These are phyloP conservation scores for Syritta pipiens DNA, from an alignment of 2,888 invertebrate genomes.

Conservation along the genomic window DNA sequence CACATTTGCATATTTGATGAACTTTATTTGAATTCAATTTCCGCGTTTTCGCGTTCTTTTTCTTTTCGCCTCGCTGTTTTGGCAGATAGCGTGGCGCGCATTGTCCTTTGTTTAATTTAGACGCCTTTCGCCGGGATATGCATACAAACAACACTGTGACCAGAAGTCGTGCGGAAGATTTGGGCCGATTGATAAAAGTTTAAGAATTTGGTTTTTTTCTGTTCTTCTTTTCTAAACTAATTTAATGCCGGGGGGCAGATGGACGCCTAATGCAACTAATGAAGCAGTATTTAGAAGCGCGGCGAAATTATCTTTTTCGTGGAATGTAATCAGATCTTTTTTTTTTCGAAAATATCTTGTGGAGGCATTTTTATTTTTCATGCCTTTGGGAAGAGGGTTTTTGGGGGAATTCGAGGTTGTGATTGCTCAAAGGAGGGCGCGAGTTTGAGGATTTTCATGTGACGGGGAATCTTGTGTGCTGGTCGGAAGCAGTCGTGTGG, in stretches of 20 bases:
- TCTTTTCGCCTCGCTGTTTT: not conserved
- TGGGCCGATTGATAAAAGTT: conserved; percentile 37
- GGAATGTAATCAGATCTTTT: too few relatives aligned
- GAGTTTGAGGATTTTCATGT: too few relatives aligned
- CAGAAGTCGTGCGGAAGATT: conserved; percentile 50
- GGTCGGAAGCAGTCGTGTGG: too few relatives aligned
- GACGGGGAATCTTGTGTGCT: too few relatives aligned
- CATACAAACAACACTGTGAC: conserved; percentile 23
- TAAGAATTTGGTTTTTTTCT: conserved; percentile 72
- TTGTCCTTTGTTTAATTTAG: conserved; percentile 57
- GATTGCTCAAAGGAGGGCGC: too few relatives aligned
- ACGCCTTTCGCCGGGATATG: conserved; percentile 11
- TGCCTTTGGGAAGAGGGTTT: too few relatives aligned
- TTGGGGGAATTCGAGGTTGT: too few relatives aligned
- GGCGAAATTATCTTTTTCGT: too few relatives aligned
- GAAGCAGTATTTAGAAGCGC: conserved; percentile 1
- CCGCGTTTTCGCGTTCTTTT: conserved; percentile 34
- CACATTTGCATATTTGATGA: conserved; percentile 68
- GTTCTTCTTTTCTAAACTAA: conserved; percentile 65
- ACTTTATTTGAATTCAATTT: conserved; percentile 67
- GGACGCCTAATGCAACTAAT: conserved; percentile 1
- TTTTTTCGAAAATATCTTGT: too few relatives aligned
- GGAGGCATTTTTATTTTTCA: too few relatives aligned
- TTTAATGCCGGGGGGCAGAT: not conserved
- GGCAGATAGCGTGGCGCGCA: conserved; percentile 20